Evolutionary conservation across 2,888 invertebrate genomes (phyloP), one percentile per base, ranked within the genome.

Genomic region (Anoncus sp.): DNA sequence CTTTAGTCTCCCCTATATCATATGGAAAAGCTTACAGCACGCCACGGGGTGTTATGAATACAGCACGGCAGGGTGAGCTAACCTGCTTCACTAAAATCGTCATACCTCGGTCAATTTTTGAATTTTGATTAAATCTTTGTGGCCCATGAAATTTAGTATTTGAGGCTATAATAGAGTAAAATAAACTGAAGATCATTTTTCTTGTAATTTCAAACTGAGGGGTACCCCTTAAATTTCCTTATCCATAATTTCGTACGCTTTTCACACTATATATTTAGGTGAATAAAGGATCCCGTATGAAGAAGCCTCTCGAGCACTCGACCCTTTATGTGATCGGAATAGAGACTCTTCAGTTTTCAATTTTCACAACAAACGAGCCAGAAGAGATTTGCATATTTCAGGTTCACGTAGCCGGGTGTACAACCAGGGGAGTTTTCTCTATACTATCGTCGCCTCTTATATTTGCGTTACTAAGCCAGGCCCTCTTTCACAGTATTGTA

Each of bases 371-470:
- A 45, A 22, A 59, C 66, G 67, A 60, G 35, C 27, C 35, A n/a
- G 45, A 66, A 40, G 74, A 45, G 53, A 74, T 74, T 74, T 67
- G 74, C 67, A 67, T 67, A 16, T 74, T 60, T 74, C 66, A 43
- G 62, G 20, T 18, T 20, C 55, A 27, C 55, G 7, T 31, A 31
- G 66, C 53, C 51, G 40, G 27, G 38, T 31, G 31, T 31, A 31
- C 38, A 10, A 18, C 5, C 24, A 5, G 6, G 70, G 35, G 24
- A 70, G 16, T 51, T 60, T 40, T 40, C 22, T n/a, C 24, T 31
- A 20, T 22, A 7, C 51, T 49, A 18, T 49, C 4, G 22, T 27
- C 60, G 16, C 22, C 38, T 18, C 40, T 59, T 47, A 40, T 60
- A 16, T 24, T 12, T 20, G 3, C 40, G 18, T 16, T 24, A 51